Conservation (phyloP, 2,888 invertebrate genomes). For the Chloroclysta siterata region DNA sequence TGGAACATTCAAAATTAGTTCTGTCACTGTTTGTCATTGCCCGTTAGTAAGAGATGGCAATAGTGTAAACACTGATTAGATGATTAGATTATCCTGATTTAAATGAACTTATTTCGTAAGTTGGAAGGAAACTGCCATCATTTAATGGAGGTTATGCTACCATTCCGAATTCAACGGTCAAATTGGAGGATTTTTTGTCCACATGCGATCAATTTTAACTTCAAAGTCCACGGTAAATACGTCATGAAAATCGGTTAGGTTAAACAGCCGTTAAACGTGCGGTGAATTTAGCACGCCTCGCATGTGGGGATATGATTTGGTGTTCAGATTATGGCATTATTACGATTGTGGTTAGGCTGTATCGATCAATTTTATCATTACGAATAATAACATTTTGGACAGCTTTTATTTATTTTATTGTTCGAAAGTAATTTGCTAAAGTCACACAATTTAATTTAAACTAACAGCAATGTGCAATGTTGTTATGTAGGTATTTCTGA, state of each 20-base stretch:
- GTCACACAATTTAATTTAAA: not conserved
- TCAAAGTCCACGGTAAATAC: not conserved
- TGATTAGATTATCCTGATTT: not conserved
- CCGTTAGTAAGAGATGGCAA: not conserved
- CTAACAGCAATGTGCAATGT: not conserved
- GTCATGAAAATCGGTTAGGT: not conserved
- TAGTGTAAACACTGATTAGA: not conserved
- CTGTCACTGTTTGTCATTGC: no score
- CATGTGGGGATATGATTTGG: conserved; percentile 14
- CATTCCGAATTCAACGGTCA: no score
- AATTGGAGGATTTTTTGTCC: no score
- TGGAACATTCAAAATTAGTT: not conserved
- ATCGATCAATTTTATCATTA: conserved; percentile 10
- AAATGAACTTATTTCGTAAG: no score
- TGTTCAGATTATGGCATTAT: conserved; percentile 16
- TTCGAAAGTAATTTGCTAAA: not conserved
- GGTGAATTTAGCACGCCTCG: not conserved
- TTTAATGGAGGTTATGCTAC: no score
- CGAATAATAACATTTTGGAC: not conserved
- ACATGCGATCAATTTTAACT: no score
- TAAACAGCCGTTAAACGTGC: not conserved
- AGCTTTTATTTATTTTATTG: conserved; percentile 5
- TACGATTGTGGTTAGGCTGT: conserved; percentile 7
- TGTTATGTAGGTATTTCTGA: not conserved
- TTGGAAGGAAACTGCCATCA: no score